Conservation (phyloP, 2,888 invertebrate genomes). For the Phaedon cochleariae region DNA sequence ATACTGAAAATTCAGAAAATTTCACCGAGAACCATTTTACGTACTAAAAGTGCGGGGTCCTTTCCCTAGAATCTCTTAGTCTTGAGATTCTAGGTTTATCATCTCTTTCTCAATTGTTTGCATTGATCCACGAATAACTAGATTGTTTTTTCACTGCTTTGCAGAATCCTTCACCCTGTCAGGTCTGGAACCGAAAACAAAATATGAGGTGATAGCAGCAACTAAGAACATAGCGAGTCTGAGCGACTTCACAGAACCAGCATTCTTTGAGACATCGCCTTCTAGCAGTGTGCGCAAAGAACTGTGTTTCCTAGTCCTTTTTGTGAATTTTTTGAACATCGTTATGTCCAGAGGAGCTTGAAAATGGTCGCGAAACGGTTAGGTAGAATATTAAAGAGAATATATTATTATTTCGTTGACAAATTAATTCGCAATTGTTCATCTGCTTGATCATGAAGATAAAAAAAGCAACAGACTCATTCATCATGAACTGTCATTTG, state of each 20-base stretch:
- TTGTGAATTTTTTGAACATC: conserved; percentile 26
- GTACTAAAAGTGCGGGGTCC: no score
- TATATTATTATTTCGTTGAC: neutral
- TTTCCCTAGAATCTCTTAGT: no score
- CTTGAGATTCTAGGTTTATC: no score
- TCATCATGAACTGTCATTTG: no score
- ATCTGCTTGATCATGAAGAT: no score
- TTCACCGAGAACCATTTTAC: no score
- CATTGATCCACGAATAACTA: no score
- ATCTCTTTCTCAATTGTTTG: no score
- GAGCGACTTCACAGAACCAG: conserved; percentile 55
- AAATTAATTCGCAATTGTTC: no score
- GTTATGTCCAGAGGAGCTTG: conserved; percentile 25
- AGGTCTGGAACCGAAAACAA: conserved; percentile 63
- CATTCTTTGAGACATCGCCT: conserved; percentile 48
- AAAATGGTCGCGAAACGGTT: conserved; percentile 22
- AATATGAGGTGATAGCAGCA: conserved; percentile 66
- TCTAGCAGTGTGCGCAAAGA: conserved; percentile 24
- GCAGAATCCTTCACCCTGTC: conserved; percentile 64
- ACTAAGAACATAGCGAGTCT: conserved; percentile 67
- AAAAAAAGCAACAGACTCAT: no score
- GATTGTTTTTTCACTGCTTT: conserved; percentile 31
- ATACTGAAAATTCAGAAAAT: no score
- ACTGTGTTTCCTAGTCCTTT: conserved; percentile 19
- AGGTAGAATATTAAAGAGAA: conserved; percentile 23